Conservation (phyloP, 2,797 vertebrate genomes). For the Paguma larvata region DNA sequence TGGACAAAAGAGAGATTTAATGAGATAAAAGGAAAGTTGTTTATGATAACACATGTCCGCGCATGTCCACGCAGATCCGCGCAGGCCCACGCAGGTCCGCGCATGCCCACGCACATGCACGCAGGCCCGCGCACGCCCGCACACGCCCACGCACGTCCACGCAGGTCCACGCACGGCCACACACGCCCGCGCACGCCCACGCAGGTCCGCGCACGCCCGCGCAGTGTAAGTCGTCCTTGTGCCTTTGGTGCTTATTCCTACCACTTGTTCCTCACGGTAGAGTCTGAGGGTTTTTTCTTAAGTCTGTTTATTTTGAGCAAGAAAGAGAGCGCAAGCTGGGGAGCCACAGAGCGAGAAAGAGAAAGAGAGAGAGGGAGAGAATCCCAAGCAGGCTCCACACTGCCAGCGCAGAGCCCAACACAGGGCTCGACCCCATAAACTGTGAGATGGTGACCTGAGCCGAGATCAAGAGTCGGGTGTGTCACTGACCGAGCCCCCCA, state of each 20-base stretch:
- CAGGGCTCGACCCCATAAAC: too few relatives aligned
- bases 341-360: too few relatives aligned
- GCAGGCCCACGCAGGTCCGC: fast-evolving
- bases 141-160: fast-evolving
- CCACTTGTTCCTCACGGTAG: not conserved
- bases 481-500: too few relatives aligned
- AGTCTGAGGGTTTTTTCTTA: not conserved
- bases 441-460: too few relatives aligned
- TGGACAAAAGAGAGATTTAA: not conserved
- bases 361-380: too few relatives aligned
- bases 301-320: too few relatives aligned
- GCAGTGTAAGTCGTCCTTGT: not conserved
- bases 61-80: too few relatives aligned
- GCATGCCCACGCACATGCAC: fast-evolving
- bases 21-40: not conserved
- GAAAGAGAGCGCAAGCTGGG: too few relatives aligned
- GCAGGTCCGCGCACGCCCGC: not conserved
- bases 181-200: fast-evolving
- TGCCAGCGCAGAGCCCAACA: too few relatives aligned
- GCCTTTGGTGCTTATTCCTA: not conserved
- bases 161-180: not conserved
- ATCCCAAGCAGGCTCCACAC: too few relatives aligned
- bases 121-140: not conserved
- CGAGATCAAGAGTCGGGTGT: too few relatives aligned
- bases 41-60: not conserved